Conservation (phyloP, 2,797 vertebrate species). For the Leucoraja ocellata region DNA sequence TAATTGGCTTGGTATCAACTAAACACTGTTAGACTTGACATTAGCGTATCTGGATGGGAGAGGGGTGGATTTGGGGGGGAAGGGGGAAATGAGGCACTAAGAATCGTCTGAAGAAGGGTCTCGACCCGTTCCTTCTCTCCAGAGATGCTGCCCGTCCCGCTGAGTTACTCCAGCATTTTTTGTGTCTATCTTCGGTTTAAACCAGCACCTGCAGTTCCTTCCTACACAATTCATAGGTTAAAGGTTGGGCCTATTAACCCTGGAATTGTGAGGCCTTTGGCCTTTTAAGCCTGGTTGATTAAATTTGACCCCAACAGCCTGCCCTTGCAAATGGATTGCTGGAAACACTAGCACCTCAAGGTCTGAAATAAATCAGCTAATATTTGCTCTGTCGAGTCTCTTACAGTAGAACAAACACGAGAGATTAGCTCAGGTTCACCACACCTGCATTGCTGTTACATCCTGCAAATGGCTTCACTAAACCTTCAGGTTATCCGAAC, state of each 20-base stretch:
- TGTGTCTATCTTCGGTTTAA: too few relatives aligned
- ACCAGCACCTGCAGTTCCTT: too few relatives aligned
- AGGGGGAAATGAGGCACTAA: too few relatives aligned
- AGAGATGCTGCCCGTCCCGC: too few relatives aligned
- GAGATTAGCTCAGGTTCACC: background rate
- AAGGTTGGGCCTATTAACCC: background rate
- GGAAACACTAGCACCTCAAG: background rate
- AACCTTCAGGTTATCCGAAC: background rate
- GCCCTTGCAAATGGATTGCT: background rate
- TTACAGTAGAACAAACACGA: background rate
- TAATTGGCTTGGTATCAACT: too few relatives aligned
- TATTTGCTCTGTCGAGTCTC: background rate
- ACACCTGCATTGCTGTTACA: background rate
- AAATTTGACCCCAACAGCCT: background rate
- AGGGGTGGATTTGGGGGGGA: too few relatives aligned
- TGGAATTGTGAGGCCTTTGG: background rate
- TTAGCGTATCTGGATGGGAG: too few relatives aligned
- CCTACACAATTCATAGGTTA: background rate
- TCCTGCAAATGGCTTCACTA: background rate
- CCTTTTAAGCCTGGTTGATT: background rate
- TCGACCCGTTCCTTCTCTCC: too few relatives aligned
- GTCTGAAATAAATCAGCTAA: background rate
- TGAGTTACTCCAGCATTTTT: too few relatives aligned
- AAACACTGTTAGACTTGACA: too few relatives aligned
- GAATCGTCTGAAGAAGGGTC: too few relatives aligned